These are phyloP conservation scores for Chelonia mydas DNA, from an alignment of 2,797 vertebrate genomes.

Conservation along the genomic window DNA sequence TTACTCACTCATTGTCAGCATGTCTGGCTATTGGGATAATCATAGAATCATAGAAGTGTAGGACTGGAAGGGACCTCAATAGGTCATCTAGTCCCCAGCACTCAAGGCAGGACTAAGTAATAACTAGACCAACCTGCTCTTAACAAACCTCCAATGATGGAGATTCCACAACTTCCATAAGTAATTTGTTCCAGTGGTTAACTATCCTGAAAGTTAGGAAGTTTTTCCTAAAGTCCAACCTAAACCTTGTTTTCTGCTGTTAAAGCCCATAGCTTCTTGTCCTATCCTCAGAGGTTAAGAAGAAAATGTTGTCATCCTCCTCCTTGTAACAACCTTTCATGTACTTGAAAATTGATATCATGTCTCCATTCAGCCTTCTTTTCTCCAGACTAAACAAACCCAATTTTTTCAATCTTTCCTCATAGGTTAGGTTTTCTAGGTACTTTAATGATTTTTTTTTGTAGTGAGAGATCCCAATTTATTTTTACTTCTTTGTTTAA, in stretches of 20 bases:
- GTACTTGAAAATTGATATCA: background rate
- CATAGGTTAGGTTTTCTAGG: background rate
- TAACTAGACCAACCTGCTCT: background rate
- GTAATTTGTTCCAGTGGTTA: background rate
- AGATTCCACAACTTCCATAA: background rate
- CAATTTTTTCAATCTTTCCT: background rate
- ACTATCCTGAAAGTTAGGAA: background rate
- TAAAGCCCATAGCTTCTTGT: background rate
- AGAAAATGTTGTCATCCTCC: background rate
- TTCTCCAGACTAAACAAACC: background rate
- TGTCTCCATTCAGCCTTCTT: background rate
- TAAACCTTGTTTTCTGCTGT: background rate
- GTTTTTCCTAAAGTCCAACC: background rate
- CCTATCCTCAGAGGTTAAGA: background rate
- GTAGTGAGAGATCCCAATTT: background rate
- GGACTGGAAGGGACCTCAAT: background rate
- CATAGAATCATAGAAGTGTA: background rate
- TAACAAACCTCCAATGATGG: background rate
- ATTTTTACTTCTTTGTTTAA: background rate
- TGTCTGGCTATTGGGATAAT: background rate
- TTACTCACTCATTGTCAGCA: background rate
- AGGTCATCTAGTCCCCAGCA: background rate
- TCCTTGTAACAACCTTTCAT: background rate
- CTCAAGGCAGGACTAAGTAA: background rate
- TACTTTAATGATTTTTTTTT: background rate